Evolutionary conservation across 2,888 invertebrate genomes (phyloP).

Genomic region (Tricholauxania praeusta): DNA sequence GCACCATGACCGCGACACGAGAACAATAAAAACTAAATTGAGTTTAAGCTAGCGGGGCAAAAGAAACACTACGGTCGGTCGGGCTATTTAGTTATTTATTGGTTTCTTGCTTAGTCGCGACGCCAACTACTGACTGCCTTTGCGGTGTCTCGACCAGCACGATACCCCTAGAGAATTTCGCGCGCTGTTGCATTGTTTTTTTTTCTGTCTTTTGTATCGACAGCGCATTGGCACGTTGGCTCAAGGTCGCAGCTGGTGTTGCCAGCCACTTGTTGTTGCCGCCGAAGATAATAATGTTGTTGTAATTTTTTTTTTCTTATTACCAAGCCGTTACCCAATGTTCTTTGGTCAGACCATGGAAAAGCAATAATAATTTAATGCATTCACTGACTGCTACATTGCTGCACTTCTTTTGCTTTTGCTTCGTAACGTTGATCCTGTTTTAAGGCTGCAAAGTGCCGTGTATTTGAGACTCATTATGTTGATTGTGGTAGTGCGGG

Average conservation of each 20-base stretch:
- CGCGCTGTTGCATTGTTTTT: no score
- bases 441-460: no score
- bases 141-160: no score
- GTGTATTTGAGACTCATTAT: no score
- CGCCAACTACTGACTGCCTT: not conserved
- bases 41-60: not conserved
- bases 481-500: no score
- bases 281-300: conserved; percentile 1
- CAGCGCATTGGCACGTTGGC: not conserved
- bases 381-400: no score
- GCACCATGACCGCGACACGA: not conserved
- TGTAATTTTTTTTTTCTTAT: not conserved
- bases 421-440: no score
- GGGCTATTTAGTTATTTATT: conserved; percentile 3
- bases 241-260: conserved; percentile 12
- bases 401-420: no score
- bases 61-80: not conserved
- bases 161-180: no score
- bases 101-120: conserved; percentile 15
- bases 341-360: no score
- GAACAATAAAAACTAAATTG: not conserved
- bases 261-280: conserved; percentile 6
- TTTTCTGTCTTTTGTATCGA: not conserved
- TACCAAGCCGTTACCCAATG: no score
- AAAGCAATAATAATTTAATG: no score